These are phyloP conservation scores for Lagenorhynchus albirostris DNA, from an alignment of 2,113 vertebrate species.

Conservation along the genomic window DNA sequence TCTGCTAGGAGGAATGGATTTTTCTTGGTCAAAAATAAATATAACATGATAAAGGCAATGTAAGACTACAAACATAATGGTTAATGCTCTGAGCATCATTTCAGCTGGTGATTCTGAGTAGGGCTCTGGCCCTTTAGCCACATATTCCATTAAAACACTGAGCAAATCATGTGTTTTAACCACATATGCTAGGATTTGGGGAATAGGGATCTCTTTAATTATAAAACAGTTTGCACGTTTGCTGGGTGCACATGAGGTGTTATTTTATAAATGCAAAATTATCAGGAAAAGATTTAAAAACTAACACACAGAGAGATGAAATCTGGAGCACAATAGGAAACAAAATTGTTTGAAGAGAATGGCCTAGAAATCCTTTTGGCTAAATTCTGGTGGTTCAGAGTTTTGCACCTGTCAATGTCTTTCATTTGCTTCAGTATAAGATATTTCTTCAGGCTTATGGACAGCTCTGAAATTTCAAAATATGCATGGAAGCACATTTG, in stretches of 20 bases:
- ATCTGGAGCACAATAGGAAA: background rate
- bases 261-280: slow-evolving; percentile 54
- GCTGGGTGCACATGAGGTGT: background rate
- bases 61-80: background rate
- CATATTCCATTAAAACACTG: background rate
- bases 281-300: slow-evolving; percentile 6
- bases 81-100: background rate
- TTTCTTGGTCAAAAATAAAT: background rate
- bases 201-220: slow-evolving; percentile 44
- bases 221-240: slow-evolving; percentile 49
- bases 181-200: background rate
- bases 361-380: background rate
- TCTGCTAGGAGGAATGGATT: background rate
- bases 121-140: background rate
- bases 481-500: background rate
- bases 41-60: background rate
- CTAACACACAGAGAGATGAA: background rate
- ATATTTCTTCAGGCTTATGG: slow-evolving; percentile 22
- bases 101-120: background rate
- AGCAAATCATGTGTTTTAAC: background rate
- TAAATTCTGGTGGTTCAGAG: slow-evolving; percentile 11
- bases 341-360: background rate
- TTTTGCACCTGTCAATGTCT: slow-evolving; percentile 29
- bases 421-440: slow-evolving; percentile 15
- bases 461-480: slow-evolving; percentile 49